Conservation (phyloP, 2,797 vertebrate species). For the Sphenopsis melanotis region DNA sequence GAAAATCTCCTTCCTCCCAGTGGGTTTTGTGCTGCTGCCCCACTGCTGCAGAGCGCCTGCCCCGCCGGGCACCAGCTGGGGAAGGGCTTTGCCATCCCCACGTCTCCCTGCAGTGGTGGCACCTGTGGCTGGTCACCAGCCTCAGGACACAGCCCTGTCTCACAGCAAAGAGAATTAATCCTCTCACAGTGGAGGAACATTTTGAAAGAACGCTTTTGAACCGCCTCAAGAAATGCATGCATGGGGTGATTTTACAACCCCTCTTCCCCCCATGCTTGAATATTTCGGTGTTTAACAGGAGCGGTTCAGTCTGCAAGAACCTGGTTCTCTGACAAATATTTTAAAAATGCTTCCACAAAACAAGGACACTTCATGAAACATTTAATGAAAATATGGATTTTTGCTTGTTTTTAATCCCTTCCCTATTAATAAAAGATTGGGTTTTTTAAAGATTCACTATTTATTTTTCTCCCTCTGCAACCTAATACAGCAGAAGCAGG, state of each 20-base stretch:
- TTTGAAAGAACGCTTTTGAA: background rate
- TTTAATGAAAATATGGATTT: constrained; percentile 49
- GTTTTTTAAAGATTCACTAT: constrained; percentile 33
- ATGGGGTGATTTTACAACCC: background rate
- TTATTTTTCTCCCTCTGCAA: constrained; percentile 55
- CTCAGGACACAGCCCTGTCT: background rate
- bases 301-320: background rate
- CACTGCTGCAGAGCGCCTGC: accelerated
- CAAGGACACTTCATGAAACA: constrained; percentile 43
- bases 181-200: accelerated
- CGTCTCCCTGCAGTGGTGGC: background rate
- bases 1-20: background rate
- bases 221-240: background rate
- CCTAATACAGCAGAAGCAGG: background rate
- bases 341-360: constrained; percentile 15
- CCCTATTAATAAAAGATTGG: constrained; percentile 49
- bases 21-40: background rate
- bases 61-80: accelerated
- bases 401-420: constrained; percentile 54
- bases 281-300: background rate
- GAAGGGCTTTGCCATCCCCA: background rate
- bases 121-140: background rate
- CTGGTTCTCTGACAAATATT: constrained; percentile 25
- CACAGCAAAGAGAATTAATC: background rate
- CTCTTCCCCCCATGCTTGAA: background rate